Conservation (phyloP, 2,113 vertebrate species). For the Carlito syrichta region DNA sequence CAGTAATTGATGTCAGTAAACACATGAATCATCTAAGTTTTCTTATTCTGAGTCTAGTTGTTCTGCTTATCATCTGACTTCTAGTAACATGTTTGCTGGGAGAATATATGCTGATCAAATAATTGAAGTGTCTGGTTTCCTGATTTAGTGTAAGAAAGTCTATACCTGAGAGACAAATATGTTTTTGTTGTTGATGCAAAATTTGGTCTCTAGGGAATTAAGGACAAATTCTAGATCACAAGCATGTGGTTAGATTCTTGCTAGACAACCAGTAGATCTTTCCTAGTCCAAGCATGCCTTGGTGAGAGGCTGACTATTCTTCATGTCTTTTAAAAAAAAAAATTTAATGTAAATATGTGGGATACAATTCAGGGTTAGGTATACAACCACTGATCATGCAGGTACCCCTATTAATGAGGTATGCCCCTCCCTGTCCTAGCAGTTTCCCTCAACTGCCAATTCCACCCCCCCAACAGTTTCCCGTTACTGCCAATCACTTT, state of each 20-base stretch:
- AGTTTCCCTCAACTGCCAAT: too few relatives aligned
- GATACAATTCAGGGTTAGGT: too few relatives aligned
- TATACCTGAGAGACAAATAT: not conserved
- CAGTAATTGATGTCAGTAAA: not conserved
- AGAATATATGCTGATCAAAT: not conserved
- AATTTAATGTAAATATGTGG: too few relatives aligned
- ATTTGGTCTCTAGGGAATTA: not conserved
- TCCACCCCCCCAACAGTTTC: too few relatives aligned
- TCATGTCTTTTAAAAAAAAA: not conserved
- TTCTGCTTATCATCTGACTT: not conserved
- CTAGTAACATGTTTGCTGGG: not conserved
- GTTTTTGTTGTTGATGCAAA: not conserved
- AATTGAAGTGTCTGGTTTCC: not conserved
- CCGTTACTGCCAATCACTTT: too few relatives aligned
- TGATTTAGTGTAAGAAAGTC: not conserved
- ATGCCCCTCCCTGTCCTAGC: too few relatives aligned
- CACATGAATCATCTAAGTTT: not conserved
- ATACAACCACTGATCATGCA: too few relatives aligned
- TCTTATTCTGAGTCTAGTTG: not conserved
- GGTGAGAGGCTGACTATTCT: not conserved
- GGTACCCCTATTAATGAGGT: too few relatives aligned
- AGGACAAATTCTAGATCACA: not conserved
- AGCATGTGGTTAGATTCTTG: not conserved
- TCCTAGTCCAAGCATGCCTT: not conserved
- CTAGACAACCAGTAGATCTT: not conserved